Conservation (phyloP, 2,113 vertebrate genomes). For the Chinchilla lanigera region DNA sequence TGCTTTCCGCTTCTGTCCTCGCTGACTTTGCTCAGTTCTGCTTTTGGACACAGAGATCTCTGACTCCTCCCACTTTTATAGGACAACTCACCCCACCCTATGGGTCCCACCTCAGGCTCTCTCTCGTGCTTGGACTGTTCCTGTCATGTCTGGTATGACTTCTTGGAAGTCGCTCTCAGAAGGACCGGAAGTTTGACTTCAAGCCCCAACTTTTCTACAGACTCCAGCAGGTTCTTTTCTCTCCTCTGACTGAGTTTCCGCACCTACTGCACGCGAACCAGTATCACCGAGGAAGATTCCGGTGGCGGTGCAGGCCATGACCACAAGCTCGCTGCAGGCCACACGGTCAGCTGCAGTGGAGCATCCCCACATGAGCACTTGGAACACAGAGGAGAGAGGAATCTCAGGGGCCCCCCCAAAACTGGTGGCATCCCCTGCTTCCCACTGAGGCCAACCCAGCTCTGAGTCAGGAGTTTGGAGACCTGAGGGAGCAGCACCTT, state of each 20-base stretch:
- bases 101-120: accelerated
- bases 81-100: accelerated
- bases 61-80: no score
- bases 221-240: no score
- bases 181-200: not conserved
- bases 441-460: not conserved
- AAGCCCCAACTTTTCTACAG: not conserved
- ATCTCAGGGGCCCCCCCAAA: accelerated
- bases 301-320: accelerated
- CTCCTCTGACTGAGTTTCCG: no score
- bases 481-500: accelerated
- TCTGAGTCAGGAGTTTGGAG: not conserved
- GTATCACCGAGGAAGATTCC: accelerated
- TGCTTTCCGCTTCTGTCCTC: accelerated
- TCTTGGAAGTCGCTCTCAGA: not conserved
- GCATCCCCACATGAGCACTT: accelerated
- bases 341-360: accelerated
- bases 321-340: accelerated
- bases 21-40: accelerated
- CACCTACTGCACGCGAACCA: accelerated
- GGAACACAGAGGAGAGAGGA: accelerated
- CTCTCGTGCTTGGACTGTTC: accelerated
- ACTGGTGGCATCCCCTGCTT: accelerated
- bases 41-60: no score
- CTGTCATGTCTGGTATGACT: accelerated